Evolutionary conservation across 2,113 vertebrate species (phyloP), one percentile per base, ranked within the genome.

Genomic region (Neogale vison): DNA sequence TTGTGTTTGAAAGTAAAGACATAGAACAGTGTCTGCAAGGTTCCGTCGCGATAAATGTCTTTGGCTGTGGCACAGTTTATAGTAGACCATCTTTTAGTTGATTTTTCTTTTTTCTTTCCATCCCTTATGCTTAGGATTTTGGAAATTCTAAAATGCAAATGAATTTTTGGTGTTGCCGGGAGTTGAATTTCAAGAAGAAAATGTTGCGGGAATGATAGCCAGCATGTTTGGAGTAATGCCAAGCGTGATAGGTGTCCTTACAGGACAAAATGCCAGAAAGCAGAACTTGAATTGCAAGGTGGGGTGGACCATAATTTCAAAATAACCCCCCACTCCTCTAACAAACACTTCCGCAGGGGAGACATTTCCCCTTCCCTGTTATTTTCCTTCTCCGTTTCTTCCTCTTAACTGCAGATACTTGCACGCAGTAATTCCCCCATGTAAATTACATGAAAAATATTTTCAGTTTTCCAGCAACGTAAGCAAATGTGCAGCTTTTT

Each of bases 381-480:
- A 21, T n/a, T 81, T 90, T 61, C 36, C 77, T 45, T 84, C 59
- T 87, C 39, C 14, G 7, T 65, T 61, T 84, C 80, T 42, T 95
- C 65, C 55, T 72, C 6, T 15, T 79, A 77, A 52, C 67, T 57
- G 42, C 4, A 88, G 42, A 34, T 59, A 89, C 36, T 84, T 93
- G 50, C 4, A 15, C 23, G 57, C 13, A 7, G n/a, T 61, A 69
- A 83, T 89, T 90, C 85, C 74, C 63, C 50, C 71, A 42, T 67
- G 85, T 82, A 97, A 97, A 74, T 96, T 92, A 69, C 26, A 34
- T 72, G 77, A 90, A 93, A 93, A 92, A 69, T 93, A 86, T 88
- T 86, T 90, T 93, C 71, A 69, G 63, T 15, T 18, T 65, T 94
- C 50, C 45, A 67, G 67, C 47, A 92, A 11, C 50, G 10, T 88